Evolutionary conservation across 2,888 invertebrate genomes (phyloP).

Genomic region (Ganaspis brasiliensis): DNA sequence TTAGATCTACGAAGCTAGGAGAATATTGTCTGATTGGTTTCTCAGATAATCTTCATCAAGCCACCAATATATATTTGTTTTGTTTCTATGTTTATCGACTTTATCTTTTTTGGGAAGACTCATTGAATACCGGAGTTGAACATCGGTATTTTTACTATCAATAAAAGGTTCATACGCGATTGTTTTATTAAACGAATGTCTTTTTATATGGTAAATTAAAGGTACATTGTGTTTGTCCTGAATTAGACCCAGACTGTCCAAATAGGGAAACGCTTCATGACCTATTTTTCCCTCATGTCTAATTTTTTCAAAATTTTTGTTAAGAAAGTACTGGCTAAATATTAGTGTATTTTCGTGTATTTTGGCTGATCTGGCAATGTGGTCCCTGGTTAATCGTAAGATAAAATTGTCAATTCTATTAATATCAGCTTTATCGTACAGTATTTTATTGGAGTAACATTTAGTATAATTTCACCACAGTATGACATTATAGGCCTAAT

Average conservation of each 20-base stretch:
- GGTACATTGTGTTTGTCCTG: slow-evolving; percentile 33
- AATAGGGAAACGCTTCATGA: slow-evolving; percentile 32
- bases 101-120: slow-evolving; percentile 13
- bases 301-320: background rate
- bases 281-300: slow-evolving; percentile 12
- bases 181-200: slow-evolving; percentile 25
- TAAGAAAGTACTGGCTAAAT: background rate
- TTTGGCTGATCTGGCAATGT: background rate
- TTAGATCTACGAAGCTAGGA: too few species aligned
- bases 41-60: background rate
- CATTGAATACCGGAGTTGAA: slow-evolving; percentile 14
- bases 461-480: slow-evolving; percentile 40
- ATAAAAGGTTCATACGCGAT: background rate
- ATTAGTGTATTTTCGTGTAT: slow-evolving; percentile 2
- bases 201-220: slow-evolving; percentile 19
- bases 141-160: slow-evolving; percentile 39
- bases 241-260: slow-evolving; percentile 24
- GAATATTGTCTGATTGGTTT: too few species aligned
- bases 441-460: slow-evolving; percentile 37
- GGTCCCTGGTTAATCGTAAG: slow-evolving; percentile 44
- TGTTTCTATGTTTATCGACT: slow-evolving; percentile 1
- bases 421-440: slow-evolving; percentile 49
- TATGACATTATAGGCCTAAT: slow-evolving; percentile 55
- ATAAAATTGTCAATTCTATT: slow-evolving; percentile 52
- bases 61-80: slow-evolving; percentile 5